Conservation (phyloP, 2,888 invertebrate genomes). For the Cantharis rufa region DNA sequence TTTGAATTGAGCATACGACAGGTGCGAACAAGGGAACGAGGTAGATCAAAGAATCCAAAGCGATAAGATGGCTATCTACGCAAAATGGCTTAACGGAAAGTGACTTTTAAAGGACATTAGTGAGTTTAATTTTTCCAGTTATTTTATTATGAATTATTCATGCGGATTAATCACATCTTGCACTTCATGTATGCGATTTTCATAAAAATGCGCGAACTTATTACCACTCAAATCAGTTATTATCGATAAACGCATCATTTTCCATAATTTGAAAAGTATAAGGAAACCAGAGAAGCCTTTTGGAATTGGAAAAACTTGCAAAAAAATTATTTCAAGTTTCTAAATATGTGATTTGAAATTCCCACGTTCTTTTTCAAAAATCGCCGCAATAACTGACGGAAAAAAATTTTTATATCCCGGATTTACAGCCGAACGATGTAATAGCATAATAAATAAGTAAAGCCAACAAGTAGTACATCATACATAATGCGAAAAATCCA, state of each 20-base stretch:
- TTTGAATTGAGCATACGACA: slow-evolving; percentile 21
- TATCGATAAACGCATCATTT: background rate
- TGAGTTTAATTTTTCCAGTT: background rate
- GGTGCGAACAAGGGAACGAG: slow-evolving; percentile 13
- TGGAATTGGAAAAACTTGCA: too few species aligned
- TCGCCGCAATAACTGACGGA: background rate
- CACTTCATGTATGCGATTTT: background rate
- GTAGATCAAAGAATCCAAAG: slow-evolving; percentile 21
- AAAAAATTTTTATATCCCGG: background rate
- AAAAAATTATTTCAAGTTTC: too few species aligned
- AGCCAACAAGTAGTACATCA: background rate
- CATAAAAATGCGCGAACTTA: background rate
- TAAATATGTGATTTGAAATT: background rate
- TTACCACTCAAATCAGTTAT: background rate
- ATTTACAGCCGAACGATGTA: background rate
- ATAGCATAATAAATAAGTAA: background rate
- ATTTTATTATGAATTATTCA: background rate
- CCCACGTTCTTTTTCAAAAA: background rate
- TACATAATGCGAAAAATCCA: background rate
- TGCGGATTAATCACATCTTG: background rate
- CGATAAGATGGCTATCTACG: slow-evolving; percentile 19
- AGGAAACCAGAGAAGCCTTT: background rate
- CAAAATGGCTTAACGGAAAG: slow-evolving; percentile 20
- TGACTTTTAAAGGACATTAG: slow-evolving; percentile 20
- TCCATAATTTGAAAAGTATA: background rate